Base-by-base conservation (phyloP, 2,888 invertebrate species). In the Hirtodrosophila histrioides region DNA sequence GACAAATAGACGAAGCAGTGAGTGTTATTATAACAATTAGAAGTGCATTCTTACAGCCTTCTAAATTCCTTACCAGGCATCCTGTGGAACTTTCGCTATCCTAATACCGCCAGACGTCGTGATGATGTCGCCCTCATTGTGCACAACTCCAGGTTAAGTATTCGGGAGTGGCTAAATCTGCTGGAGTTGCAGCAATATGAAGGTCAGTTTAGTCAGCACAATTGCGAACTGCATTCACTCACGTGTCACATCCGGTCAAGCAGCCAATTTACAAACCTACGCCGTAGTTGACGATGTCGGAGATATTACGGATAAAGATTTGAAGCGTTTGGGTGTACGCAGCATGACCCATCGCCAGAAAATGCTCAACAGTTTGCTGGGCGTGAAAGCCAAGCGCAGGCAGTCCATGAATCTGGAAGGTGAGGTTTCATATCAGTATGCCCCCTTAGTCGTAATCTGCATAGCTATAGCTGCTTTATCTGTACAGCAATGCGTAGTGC, bases 291-390 rank as follows among this genome's bases (percentile, higher is more conserved):
- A 89, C n/a, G 88, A 90, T 70, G 75, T 90, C 3, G 75, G 88
- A 4, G 88, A 90, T 23, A 75, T 91, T 0, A 81, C 57, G 27
- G 89, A 95, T 87, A 91, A 92, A 3, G 94, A 94, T 71, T 92
- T 95, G 48, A 93, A 93, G 81, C 92, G 93, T 43, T 89, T 94
- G 62, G 95, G 95, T 0, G 92, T 95, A 33, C 93, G 93, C 69
- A 94, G 94, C 79, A 92, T 94, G 3, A 93, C 93, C 11, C 94
- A 95, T 90, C 91, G 95, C 31, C 94, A 94, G 2, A 92, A 93
- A 78, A 94, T 95, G 75, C 93, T 94, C 67, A 93, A 94, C 35
- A 95, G 94, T 88, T 91, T 95, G 51, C 92, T 94, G n/a, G 93
- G 93, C 7, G 92, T 95, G 4, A 92, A 93, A 39, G 93, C 94